Evolutionary conservation across 2,888 invertebrate species (phyloP).

Genomic region (Stenoptilia bipunctidactyla): DNA sequence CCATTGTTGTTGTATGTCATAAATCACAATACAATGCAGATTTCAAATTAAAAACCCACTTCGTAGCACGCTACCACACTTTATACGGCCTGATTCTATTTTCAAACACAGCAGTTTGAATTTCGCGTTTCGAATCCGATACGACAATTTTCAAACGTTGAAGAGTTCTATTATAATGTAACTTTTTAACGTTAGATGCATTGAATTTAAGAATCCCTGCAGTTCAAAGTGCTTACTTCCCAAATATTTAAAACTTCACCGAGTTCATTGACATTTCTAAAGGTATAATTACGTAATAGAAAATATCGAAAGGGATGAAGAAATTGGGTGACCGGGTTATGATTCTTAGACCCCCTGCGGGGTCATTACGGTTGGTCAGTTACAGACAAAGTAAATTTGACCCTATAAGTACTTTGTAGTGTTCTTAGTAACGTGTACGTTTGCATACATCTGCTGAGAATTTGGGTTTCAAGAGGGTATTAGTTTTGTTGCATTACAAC

Average conservation of each 20-base stretch:
- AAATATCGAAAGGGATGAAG: slow-evolving; percentile 41
- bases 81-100: too few species aligned
- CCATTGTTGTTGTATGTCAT: slow-evolving; percentile 28
- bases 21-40: slow-evolving; percentile 30
- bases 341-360: slow-evolving; percentile 46
- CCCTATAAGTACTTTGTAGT: slow-evolving; percentile 32
- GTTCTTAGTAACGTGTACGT: slow-evolving; percentile 27
- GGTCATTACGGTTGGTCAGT: slow-evolving; percentile 60
- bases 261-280: slow-evolving; percentile 56
- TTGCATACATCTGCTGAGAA: background rate
- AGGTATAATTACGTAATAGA: slow-evolving; percentile 55
- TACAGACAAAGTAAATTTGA: slow-evolving; percentile 51
- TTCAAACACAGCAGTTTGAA: too few species aligned
- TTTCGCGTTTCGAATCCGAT: too few species aligned
- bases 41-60: slow-evolving; percentile 14
- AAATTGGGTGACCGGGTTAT: slow-evolving; percentile 57
- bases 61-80: background rate
- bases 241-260: slow-evolving; percentile 41
- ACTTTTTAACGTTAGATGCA: slow-evolving; percentile 16
- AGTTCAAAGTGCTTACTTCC: slow-evolving; percentile 46
- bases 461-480: too few species aligned
- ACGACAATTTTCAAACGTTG: too few species aligned
- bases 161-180: slow-evolving; percentile 8
- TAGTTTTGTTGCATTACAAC: too few species aligned
- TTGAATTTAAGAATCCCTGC: slow-evolving; percentile 42